Conservation (phyloP, 1,140 invertebrate species). For the Camponotus floridanus region DNA sequence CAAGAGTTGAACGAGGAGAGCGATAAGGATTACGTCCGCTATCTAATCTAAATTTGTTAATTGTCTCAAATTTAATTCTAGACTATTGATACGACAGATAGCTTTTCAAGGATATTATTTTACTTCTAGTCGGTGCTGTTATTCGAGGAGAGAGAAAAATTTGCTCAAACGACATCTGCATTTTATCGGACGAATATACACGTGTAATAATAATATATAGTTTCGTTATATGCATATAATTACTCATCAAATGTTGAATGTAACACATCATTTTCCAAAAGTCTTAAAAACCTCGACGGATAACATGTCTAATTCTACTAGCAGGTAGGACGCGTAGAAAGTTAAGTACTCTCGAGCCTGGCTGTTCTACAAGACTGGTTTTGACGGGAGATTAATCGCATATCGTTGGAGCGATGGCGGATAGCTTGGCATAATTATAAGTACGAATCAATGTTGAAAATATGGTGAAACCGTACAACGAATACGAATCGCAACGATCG, state of each 20-base stretch:
- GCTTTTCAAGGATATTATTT: not conserved
- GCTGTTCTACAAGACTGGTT: slow-evolving; percentile 57
- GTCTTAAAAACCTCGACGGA: slow-evolving; percentile 18
- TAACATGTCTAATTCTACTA: slow-evolving; percentile 49
- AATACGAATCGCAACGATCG: slow-evolving; percentile 36
- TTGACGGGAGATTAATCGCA: slow-evolving; percentile 58
- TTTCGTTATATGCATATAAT: not conserved
- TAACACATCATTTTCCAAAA: not conserved
- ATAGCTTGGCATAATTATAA: slow-evolving; percentile 42
- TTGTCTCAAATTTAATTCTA: not conserved
- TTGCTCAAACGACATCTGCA: slow-evolving; percentile 32
- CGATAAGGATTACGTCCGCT: not conserved
- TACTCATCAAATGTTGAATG: slow-evolving; percentile 14
- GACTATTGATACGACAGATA: not conserved
- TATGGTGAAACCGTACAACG: slow-evolving; percentile 42
- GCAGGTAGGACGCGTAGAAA: slow-evolving; percentile 35
- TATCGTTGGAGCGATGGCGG: slow-evolving; percentile 57
- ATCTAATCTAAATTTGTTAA: not conserved
- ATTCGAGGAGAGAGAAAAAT: slow-evolving; percentile 3
- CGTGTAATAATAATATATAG: not conserved
- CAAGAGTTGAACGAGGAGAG: not conserved
- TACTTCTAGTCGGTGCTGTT: not conserved
- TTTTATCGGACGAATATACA: not conserved
- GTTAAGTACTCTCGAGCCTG: slow-evolving; percentile 23
- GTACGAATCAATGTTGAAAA: slow-evolving; percentile 54